Evolutionary conservation across 2,888 invertebrate species (phyloP), one percentile per base, ranked within the genome.

Genomic region (Strigamia crassipes): DNA sequence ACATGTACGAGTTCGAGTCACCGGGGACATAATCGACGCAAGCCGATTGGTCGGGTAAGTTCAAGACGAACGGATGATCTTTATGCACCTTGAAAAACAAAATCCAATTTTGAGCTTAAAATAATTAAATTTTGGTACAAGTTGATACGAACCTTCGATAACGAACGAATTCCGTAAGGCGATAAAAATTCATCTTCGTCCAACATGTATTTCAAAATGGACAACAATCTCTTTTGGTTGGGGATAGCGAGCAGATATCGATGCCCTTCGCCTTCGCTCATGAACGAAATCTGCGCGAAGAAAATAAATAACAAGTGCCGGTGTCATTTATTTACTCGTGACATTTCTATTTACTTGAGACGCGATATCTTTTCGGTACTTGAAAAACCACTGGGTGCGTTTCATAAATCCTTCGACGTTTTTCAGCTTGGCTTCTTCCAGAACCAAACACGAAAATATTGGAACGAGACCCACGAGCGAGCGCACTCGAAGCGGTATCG

Each of bases 121-220:
- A n/a, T n/a, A n/a, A n/a, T n/a, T n/a, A n/a, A n/a, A n/a, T n/a
- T n/a, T n/a, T n/a, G n/a, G n/a, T n/a, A n/a, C n/a, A n/a, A n/a
- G n/a, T n/a, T n/a, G n/a, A n/a, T n/a, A n/a, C n/a, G n/a, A n/a
- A n/a, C n/a, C 86, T 88, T 88, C 42, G 88, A 88, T 38, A 88
- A 83, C 15, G 87, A 87, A n/a, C 88, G 85, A 79, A 88, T 86
- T 3, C 88, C 88, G 83, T 87, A 87, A 0, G 86, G 86, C 3
- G 87, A 87, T 2, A 88, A 85, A 82, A 88, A 87, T 82, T 88
- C 87, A 0, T 87, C 83, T 82, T 87, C 87, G 82, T 88, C 86
- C 38, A 88, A 84, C 80, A 88, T 83, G 82, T 87, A 86, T 1
- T 84, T 82, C 51, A 88, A 83, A n/a, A 88, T 84, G 18, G 84